These are phyloP conservation scores for Lucifuga dentata DNA, from an alignment of 2,113 vertebrate genomes.

Conservation along the genomic window DNA sequence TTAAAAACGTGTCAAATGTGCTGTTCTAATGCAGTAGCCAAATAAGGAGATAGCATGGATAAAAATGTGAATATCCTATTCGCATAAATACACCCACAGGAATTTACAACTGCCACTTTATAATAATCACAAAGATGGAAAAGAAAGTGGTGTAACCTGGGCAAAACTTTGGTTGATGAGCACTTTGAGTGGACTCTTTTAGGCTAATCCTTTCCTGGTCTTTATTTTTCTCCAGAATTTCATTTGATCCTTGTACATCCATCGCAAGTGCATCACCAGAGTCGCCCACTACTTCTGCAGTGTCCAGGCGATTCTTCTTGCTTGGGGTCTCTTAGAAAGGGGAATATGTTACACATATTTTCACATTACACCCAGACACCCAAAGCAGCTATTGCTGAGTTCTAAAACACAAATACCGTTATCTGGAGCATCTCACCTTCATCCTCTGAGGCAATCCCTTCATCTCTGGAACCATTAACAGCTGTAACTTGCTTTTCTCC, in stretches of 20 bases:
- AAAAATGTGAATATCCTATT: no score
- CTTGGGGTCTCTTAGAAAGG: slow-evolving; percentile 33
- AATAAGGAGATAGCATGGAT: no score
- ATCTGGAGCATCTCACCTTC: slow-evolving; percentile 39
- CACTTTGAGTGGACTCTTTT: not conserved
- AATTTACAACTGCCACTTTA: no score
- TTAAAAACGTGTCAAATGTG: no score
- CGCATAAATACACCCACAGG: no score
- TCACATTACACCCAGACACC: not conserved
- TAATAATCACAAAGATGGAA: no score
- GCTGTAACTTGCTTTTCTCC: not conserved
- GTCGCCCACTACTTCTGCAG: not conserved
- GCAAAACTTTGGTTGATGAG: not conserved
- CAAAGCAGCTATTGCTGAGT: no score
- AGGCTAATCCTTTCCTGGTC: slow-evolving; percentile 35
- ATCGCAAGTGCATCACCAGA: slow-evolving; percentile 37
- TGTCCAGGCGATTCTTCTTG: slow-evolving; percentile 53
- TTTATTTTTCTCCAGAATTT: slow-evolving; percentile 21
- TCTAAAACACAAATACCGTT: not conserved
- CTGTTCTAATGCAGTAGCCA: no score
- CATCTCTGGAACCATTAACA: slow-evolving; percentile 50
- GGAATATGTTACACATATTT: not conserved
- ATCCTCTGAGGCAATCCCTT: slow-evolving; percentile 36
- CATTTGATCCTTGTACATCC: slow-evolving; percentile 52
- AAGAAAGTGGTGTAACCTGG: slow-evolving; percentile 13